phyloP scores from a whole-genome alignment of 2,113 vertebrate species.

The Pelusios castaneus region DNA sequence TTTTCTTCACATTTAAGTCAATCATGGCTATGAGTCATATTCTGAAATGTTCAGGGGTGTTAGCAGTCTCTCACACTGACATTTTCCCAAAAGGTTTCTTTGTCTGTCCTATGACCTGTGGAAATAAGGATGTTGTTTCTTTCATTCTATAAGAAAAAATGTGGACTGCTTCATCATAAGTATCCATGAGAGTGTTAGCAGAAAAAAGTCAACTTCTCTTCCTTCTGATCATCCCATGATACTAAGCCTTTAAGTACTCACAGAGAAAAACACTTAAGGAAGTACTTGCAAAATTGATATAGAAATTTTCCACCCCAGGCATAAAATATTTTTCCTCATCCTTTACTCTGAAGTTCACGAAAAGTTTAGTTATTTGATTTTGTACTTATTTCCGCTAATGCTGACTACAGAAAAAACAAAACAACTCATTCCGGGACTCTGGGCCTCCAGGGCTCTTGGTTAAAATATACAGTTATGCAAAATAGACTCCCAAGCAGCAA shows the following conservation, averaged over 20 bases:
- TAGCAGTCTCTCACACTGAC: constrained; percentile 44
- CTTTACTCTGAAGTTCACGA: neutral
- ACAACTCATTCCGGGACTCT: neutral
- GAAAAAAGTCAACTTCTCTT: neutral
- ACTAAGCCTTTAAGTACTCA: neutral
- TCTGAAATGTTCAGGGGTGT: constrained; percentile 32
- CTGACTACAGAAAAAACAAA: constrained; percentile 5
- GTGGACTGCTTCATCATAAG: neutral
- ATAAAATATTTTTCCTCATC: neutral
- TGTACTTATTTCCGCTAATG: constrained; percentile 1
- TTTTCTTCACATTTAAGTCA: constrained; percentile 40
- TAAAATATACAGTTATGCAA: constrained; percentile 24
- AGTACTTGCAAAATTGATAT: constrained; percentile 34
- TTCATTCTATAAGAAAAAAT: constrained; percentile 10
- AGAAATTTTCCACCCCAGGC: constrained; percentile 20
- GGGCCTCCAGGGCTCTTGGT: neutral
- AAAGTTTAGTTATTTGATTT: neutral
- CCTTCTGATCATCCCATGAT: constrained; percentile 16
- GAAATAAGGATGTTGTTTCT: constrained; percentile 46
- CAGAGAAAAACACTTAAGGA: constrained; percentile 36
- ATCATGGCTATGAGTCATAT: constrained; percentile 36
- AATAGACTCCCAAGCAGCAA: constrained; percentile 7
- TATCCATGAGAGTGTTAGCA: constrained; percentile 24
- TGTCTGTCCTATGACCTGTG: constrained; percentile 45
- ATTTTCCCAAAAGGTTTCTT: constrained; percentile 67